Conservation (phyloP, 2,113 vertebrate genomes). For the Pygoscelis antarcticus region DNA sequence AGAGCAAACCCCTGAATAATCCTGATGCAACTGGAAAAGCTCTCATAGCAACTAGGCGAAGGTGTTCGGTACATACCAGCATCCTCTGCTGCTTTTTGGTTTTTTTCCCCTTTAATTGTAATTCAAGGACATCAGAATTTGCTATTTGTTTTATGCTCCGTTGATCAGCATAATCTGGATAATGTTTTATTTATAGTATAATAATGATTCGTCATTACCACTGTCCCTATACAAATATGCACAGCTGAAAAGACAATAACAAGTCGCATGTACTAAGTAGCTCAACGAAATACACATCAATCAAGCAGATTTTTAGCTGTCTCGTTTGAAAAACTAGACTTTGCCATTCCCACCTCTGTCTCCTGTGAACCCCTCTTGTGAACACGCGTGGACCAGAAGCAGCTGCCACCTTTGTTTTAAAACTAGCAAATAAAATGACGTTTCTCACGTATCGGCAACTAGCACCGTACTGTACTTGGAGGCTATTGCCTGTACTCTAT, state of each 20-base stretch:
- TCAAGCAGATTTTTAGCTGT: slow-evolving; percentile 5
- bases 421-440: not conserved
- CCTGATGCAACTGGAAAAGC: not conserved
- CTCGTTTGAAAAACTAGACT: not conserved
- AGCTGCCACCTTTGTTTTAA: not conserved
- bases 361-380: not conserved
- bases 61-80: not conserved
- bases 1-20: not conserved
- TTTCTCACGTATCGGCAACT: not conserved
- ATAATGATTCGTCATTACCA: slow-evolving; percentile 43
- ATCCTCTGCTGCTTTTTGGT: not conserved
- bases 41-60: not conserved
- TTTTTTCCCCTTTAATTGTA: not conserved
- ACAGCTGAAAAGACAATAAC: slow-evolving; percentile 26
- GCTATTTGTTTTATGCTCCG: slow-evolving; percentile 43
- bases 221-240: slow-evolving; percentile 22
- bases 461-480: too few species aligned
- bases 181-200: slow-evolving; percentile 67
- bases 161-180: slow-evolving; percentile 39
- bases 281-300: slow-evolving; percentile 12
- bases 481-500: too few species aligned
- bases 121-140: slow-evolving; percentile 28
- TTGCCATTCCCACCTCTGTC: not conserved
- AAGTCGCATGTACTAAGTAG: not conserved
- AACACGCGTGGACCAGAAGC: accelerated